Percentiles rank a stretch among this genome's conserved stretches.
These are phyloP conservation scores for Sphaerolaimus hirsutus DNA, from an alignment of 2,888 invertebrate genomes.

Conservation along the genomic window DNA sequence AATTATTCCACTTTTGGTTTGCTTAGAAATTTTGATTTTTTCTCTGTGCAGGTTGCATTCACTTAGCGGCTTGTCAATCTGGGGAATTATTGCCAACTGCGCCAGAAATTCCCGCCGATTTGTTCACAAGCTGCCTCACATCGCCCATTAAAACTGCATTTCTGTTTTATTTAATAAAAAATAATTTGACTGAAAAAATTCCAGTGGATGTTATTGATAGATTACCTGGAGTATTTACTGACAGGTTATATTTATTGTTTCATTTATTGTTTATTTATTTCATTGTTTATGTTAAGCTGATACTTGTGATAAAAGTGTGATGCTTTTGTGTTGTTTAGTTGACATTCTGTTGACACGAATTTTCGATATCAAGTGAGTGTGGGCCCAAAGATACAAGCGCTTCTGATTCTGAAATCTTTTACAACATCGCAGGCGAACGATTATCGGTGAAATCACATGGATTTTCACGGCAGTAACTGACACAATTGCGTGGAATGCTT, in stretches of 20 bases:
- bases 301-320: too few species aligned
- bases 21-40: too few species aligned
- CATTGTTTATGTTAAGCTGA: too few species aligned
- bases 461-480: constrained; percentile 98
- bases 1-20: too few species aligned
- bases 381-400: too few species aligned
- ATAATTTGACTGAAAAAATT: constrained; percentile 2
- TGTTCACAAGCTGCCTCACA: constrained; percentile 91
- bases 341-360: too few species aligned
- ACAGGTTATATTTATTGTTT: too few species aligned
- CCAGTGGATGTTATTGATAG: constrained; percentile 1
- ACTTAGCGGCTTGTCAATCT: constrained; percentile 78
- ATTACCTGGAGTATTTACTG: not conserved
- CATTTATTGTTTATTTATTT: too few species aligned
- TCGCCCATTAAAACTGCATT: constrained; percentile 63
- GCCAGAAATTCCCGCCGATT: constrained; percentile 79
- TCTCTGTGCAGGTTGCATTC: constrained; percentile 44
- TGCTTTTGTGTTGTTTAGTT: too few species aligned
- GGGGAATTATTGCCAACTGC: constrained; percentile 84
- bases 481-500: constrained; percentile 92
- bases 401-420: too few species aligned
- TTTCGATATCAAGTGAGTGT: too few species aligned
- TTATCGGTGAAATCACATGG: constrained; percentile 97
- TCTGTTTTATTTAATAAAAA: constrained; percentile 12
- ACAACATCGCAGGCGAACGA: too few species aligned